phyloP scores from a whole-genome alignment of 2,888 invertebrate genomes.

The Drosophila fungiperda region DNA sequence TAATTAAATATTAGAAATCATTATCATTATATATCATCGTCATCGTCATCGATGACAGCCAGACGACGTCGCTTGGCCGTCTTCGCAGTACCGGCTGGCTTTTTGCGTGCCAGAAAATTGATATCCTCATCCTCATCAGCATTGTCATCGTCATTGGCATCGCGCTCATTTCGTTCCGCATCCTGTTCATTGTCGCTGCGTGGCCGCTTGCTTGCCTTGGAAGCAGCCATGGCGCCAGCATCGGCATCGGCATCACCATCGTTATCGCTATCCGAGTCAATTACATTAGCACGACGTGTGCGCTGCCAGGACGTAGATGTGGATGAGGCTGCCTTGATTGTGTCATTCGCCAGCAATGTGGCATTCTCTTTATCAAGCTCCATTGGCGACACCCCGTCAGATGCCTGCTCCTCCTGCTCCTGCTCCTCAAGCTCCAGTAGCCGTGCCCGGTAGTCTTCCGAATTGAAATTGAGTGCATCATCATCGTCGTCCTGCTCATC shows the following conservation, averaged over 20 bases:
- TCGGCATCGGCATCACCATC: conserved; percentile 39
- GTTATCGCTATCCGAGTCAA: conserved; percentile 84
- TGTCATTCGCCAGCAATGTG: conserved; percentile 64
- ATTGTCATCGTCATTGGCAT: conserved; percentile 28
- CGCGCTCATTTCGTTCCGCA: conserved; percentile 40
- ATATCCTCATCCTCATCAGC: conserved; percentile 74
- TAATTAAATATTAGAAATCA: conserved; percentile 63
- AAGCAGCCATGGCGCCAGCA: conserved; percentile 55
- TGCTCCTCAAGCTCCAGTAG: conserved; percentile 80
- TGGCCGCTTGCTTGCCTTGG: conserved; percentile 77
- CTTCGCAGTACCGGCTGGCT: conserved; percentile 67
- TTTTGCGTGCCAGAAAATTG: conserved; percentile 80
- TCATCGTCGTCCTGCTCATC: conserved; percentile 41
- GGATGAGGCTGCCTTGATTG: conserved; percentile 49
- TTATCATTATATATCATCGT: conserved; percentile 70
- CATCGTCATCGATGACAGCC: conserved; percentile 83
- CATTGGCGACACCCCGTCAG: conserved; percentile 4
- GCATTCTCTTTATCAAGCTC: conserved; percentile 63
- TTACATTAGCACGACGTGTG: conserved; percentile 83
- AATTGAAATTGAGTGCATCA: conserved; percentile 83
- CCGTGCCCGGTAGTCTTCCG: conserved; percentile 83
- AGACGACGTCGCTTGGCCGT: conserved; percentile 83
- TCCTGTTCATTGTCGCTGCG: conserved; percentile 68
- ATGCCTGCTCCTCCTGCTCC: conserved; percentile 20
- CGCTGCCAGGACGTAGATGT: conserved; percentile 60